Percentiles rank a stretch among this genome's conserved stretches.
Evolutionary conservation across 1,140 invertebrate species (phyloP).

Genomic region (Geopemphigus sp.): DNA sequence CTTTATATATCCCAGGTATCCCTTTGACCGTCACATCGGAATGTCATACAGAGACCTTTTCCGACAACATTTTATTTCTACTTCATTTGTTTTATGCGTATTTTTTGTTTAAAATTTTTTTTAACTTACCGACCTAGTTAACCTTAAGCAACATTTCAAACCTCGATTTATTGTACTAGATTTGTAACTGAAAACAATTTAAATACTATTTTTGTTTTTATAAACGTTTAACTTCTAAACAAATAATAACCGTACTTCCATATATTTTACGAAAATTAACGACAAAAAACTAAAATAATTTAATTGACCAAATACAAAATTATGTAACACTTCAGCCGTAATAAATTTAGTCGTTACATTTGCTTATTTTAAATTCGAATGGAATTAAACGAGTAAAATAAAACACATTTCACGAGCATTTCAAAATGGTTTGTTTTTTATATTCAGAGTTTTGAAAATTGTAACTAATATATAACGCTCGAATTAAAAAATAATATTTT

Average conservation of each 20-base stretch:
- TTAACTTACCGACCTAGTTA: background rate
- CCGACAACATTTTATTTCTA: conserved; percentile 18
- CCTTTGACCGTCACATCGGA: conserved; percentile 15
- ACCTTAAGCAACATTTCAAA: conserved; percentile 21
- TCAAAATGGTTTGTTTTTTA: too few relatives aligned
- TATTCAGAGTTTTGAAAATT: too few relatives aligned
- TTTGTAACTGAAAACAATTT: background rate
- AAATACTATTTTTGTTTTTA: background rate
- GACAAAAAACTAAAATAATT: background rate
- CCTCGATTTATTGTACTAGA: background rate
- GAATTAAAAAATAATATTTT: too few relatives aligned
- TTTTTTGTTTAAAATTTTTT: background rate
- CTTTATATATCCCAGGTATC: background rate
- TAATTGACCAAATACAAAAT: background rate
- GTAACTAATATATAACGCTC: too few relatives aligned
- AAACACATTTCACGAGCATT: too few relatives aligned
- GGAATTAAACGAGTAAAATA: too few relatives aligned
- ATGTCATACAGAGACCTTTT: conserved; percentile 21
- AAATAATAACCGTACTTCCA: conserved; percentile 13
- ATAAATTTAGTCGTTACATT: too few relatives aligned
- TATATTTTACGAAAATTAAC: background rate
- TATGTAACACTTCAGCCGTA: too few relatives aligned
- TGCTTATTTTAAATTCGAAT: too few relatives aligned
- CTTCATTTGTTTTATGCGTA: background rate
- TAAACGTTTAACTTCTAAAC: background rate